Conservation (phyloP, 1,140 invertebrate species). For the Drosophila baimaii region DNA sequence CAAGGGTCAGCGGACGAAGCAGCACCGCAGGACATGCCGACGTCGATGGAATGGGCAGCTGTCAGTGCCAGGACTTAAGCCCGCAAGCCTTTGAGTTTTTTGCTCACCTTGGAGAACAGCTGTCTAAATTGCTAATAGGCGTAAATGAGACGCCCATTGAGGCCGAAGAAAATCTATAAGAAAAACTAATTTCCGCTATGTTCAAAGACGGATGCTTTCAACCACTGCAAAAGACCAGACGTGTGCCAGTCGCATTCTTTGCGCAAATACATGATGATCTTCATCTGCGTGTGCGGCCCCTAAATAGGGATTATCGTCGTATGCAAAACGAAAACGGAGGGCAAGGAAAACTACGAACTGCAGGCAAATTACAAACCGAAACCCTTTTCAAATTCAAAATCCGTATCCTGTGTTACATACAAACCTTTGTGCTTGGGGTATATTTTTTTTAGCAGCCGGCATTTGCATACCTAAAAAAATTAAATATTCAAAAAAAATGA, state of each 20-base stretch:
- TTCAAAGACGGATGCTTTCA: constrained; percentile 38
- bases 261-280: constrained; percentile 61
- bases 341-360: constrained; percentile 44
- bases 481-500: constrained; percentile 70
- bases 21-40: constrained; percentile 60
- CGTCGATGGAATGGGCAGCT: constrained; percentile 66
- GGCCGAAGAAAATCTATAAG: constrained; percentile 34
- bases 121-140: constrained; percentile 73
- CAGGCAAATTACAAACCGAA: constrained; percentile 52
- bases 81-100: constrained; percentile 70
- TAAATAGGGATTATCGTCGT: constrained; percentile 62
- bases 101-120: constrained; percentile 59
- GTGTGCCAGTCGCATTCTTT: constrained; percentile 76
- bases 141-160: constrained; percentile 77
- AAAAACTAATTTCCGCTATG: constrained; percentile 73
- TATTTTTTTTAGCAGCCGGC: constrained; percentile 63
- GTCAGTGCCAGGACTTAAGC: constrained; percentile 56
- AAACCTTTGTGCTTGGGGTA: constrained; percentile 45
- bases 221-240: constrained; percentile 35
- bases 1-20: constrained; percentile 40
- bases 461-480: constrained; percentile 76
- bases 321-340: constrained; percentile 53
- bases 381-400: constrained; percentile 70
- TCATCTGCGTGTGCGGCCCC: constrained; percentile 64
- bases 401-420: constrained; percentile 23